Conservation (phyloP, 2,797 vertebrate genomes). For the Enteromius paludinosus region DNA sequence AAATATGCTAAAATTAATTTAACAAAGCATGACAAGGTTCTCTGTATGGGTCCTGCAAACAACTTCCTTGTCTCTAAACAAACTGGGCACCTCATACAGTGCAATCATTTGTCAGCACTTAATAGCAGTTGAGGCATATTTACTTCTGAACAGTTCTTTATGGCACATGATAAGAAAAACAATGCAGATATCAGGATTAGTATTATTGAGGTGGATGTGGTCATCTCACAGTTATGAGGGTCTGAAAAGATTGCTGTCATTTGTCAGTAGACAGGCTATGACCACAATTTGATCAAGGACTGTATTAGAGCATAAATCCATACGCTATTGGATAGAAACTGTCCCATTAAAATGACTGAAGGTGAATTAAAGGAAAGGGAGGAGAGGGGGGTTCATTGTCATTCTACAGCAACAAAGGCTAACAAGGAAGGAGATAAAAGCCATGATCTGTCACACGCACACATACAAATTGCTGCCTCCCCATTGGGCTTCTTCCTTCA, state of each 20-base stretch:
- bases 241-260: conserved; percentile 35
- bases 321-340: conserved; percentile 57
- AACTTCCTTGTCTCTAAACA: conserved; percentile 65
- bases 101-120: conserved; percentile 68
- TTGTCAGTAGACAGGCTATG: conserved; percentile 48
- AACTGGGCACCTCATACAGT: conserved; percentile 67
- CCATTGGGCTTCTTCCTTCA: background rate
- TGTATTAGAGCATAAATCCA: conserved; percentile 55
- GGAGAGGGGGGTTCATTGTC: conserved; percentile 8
- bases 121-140: conserved; percentile 70
- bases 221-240: conserved; percentile 29
- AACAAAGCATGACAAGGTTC: background rate
- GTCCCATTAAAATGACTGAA: conserved; percentile 73
- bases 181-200: conserved; percentile 65
- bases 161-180: conserved; percentile 72
- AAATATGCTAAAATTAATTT: background rate
- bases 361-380: conserved; percentile 59
- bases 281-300: conserved; percentile 65
- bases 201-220: conserved; percentile 53
- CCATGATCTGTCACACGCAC: conserved; percentile 33
- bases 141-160: conserved; percentile 73
- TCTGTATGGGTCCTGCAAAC: background rate
- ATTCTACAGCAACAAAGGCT: conserved; percentile 43
- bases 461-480: background rate
- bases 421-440: conserved; percentile 51